Evolutionary conservation across 2,888 invertebrate genomes (phyloP), one percentile per base, ranked within the genome.

Genomic region (Alcis repandata): DNA sequence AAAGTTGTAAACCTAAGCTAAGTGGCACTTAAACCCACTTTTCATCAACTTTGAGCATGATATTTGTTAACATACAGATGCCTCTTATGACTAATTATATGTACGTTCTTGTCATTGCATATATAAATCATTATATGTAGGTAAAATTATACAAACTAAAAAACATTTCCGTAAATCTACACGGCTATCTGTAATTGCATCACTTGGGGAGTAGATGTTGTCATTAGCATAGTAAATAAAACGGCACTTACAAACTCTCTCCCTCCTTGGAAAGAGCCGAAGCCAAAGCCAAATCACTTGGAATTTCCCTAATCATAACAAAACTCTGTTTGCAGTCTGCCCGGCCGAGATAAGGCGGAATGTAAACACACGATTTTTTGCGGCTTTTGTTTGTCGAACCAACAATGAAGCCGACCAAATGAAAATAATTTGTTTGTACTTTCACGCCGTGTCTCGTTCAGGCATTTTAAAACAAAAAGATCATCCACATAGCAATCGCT

Each of bases 291-390:
- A 69, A 70, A 72, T 72, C 70, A 70, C 72, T 72, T 72, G 67
- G 59, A 69, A 72, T 71, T 70, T 71, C 71, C 69, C 67, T 71
- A 73, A 71, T 73, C 71, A 70, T 71, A 71, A 73, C 71, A 73
- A 69, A 73, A 73, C 68, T 69, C 61, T 73, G 71, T 72, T 75
- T 74, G 70, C 66, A 59, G 68, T 69, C 75, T 75, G 75, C 60
- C 65, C 58, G 66, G 49, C 64, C 33, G 68, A 67, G 75, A 75
- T 75, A 75, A 74, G 71, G 71, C 59, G 45, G 22, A 58, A 52
- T 60, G 56, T 65, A 74, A 73, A 75, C 74, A 73, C 68, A 63
- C 65, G 66, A 66, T 70, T 75, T 75, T 73, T 74, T 71, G 64
- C 59, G 62, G 49, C 54, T 53, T 59, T 63, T 69, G 66, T 69